phyloP scores from a whole-genome alignment of 2,888 invertebrate genomes.

The Agrotis exclamationis region DNA sequence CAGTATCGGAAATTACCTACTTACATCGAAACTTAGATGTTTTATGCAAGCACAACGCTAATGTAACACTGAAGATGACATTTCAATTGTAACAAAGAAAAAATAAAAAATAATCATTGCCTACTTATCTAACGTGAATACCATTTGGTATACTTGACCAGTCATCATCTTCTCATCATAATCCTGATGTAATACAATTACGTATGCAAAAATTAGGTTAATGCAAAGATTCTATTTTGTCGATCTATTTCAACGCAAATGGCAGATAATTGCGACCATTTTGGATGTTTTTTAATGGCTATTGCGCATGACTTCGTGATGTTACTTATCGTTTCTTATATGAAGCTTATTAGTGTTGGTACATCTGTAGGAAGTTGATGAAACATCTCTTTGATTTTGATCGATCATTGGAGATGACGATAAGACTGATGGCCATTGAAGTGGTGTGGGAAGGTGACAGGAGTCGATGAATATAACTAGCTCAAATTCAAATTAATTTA shows the following conservation, averaged over 20 bases:
- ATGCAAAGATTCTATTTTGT: constrained; percentile 49
- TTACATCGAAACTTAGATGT: too few species aligned
- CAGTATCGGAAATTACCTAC: too few species aligned
- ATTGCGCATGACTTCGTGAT: constrained; percentile 60
- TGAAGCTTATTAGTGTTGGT: constrained; percentile 48
- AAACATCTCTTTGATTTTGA: constrained; percentile 16
- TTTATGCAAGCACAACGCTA: background rate
- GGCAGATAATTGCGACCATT: constrained; percentile 51
- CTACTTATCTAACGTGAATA: constrained; percentile 44
- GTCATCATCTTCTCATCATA: constrained; percentile 19
- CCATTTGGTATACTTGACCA: constrained; percentile 16
- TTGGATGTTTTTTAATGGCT: constrained; percentile 47
- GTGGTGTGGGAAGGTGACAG: constrained; percentile 25
- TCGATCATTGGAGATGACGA: constrained; percentile 43
- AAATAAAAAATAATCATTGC: constrained; percentile 22
- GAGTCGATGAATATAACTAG: background rate
- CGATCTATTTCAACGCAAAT: constrained; percentile 54
- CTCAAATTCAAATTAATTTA: too few species aligned
- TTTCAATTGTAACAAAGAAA: constrained; percentile 11
- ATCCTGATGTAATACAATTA: constrained; percentile 40
- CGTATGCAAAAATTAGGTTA: constrained; percentile 56
- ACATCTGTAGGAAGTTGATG: constrained; percentile 44
- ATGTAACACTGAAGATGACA: background rate
- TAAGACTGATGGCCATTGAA: constrained; percentile 30
- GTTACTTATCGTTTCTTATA: constrained; percentile 43